Conservation (phyloP, 2,797 vertebrate species). For the Propithecus deckenii region DNA sequence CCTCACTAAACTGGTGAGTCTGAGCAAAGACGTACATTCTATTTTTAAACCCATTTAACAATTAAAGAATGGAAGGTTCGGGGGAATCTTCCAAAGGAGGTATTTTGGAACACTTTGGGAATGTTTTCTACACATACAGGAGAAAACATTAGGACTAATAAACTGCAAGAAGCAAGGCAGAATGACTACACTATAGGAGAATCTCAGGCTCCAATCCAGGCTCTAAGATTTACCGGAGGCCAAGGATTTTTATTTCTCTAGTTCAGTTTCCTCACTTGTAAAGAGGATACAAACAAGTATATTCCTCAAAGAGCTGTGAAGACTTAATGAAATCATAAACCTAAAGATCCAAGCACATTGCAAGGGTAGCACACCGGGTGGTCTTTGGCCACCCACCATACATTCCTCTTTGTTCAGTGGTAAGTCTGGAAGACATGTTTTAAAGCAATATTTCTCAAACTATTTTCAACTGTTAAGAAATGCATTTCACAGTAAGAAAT, state of each 20-base stretch:
- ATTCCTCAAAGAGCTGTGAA: background rate
- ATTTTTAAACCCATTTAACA: background rate
- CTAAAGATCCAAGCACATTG: fast-evolving
- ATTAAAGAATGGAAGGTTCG: background rate
- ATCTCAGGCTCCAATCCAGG: background rate
- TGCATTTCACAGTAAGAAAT: background rate
- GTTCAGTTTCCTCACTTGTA: background rate
- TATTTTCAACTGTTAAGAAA: background rate
- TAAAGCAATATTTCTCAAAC: background rate
- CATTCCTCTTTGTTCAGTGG: background rate
- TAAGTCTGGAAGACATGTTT: background rate
- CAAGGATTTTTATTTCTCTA: background rate
- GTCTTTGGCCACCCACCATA: background rate
- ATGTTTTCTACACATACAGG: background rate
- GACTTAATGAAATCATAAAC: background rate
- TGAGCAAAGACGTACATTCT: background rate
- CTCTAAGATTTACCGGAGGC: background rate
- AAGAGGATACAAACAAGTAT: background rate
- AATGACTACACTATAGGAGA: background rate
- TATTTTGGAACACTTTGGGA: background rate
- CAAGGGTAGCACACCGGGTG: background rate
- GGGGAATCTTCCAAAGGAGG: background rate
- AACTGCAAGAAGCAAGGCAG: background rate
- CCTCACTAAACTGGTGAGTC: background rate
- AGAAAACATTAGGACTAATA: background rate